These are phyloP conservation scores for Euphonia xanthogaster DNA, from an alignment of 2,797 vertebrate species.

Conservation along the genomic window DNA sequence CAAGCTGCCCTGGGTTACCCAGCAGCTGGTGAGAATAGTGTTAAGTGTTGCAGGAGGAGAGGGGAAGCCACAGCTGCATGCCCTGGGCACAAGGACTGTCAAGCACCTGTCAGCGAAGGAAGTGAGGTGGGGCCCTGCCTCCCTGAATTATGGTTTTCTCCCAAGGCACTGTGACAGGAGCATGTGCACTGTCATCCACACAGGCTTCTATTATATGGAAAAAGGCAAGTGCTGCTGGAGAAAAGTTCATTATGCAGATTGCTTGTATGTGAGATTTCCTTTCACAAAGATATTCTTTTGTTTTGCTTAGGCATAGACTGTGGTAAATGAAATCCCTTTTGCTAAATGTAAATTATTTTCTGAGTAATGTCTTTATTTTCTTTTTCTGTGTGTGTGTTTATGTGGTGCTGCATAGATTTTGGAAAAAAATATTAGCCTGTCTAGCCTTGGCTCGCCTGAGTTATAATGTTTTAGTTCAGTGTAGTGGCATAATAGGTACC, in stretches of 20 bases:
- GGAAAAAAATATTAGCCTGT: not conserved
- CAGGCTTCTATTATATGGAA: not conserved
- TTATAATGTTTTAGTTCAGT: not conserved
- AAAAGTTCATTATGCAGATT: not conserved
- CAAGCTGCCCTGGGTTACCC: not conserved
- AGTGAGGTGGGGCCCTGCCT: not conserved
- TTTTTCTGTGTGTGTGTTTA: not conserved
- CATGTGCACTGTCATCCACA: not conserved
- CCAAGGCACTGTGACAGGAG: not conserved
- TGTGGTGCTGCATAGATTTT: not conserved
- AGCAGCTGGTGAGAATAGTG: not conserved
- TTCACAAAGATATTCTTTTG: not conserved
- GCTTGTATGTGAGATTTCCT: not conserved
- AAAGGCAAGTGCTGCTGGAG: not conserved
- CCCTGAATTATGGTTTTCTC: not conserved
- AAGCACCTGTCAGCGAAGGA: not conserved
- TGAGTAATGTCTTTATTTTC: not conserved
- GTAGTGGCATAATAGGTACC: not conserved
- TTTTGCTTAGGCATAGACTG: not conserved
- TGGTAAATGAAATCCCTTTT: not conserved
- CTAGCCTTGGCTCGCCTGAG: not conserved
- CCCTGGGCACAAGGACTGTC: not conserved
- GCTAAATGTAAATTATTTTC: not conserved
- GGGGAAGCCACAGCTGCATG: slow-evolving; percentile 2
- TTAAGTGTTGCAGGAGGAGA: not conserved